Base-by-base conservation (phyloP, 2,888 invertebrate genomes). In the Atrina japonica region DNA sequence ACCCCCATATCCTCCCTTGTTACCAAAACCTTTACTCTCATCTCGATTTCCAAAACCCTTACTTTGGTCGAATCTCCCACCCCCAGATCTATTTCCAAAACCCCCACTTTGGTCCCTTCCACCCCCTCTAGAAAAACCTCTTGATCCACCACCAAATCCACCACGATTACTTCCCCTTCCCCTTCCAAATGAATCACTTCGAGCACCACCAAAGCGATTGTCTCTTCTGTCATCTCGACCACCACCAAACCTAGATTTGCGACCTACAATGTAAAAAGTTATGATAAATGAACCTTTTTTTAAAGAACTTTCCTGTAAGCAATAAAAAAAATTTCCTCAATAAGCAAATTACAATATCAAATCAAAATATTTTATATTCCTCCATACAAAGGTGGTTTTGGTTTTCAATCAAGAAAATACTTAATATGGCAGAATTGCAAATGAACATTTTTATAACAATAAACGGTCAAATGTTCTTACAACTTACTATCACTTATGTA, bases 31-130 rank as follows among this genome's bases (percentile, higher is more conserved):
- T 11, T 35, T 35, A 35, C 35, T 35, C 35, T 35, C 70, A 47
- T 69, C 65, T 49, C 73, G 27, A 49, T 60, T 63, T 11, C 79
- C 75, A 66, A 72, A 67, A 18, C 79, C 67, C 29, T 72, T 66
- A 70, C 67, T 14, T 66, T 63, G 23, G 45, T 41, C 11, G 11
- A 35, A 35, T 21, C 61, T n/a, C 7, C 47, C 50, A 35, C 73
- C 67, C 18, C 72, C 70, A 47, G 72, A 61, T 49, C 73, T 35
- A 53, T 60, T 63, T 11, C 79, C 75, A 66, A 72, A 67, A 18
- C 79, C 69, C 27, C 73, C 69, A 71, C 67, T 16, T 66, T 63
- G 23, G 45, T 41, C 11, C 61, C 53, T 35, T 23, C 7, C 52
- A n/a, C 70, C 59, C n/a, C 56, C 56, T 49, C 67, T 63, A 56